A percentile compares a stretch with the other conserved stretches of the same genome.
These are phyloP conservation scores for Sterrhoptilus dennistouni DNA, from an alignment of 2,113 vertebrate species.

Conservation along the genomic window DNA sequence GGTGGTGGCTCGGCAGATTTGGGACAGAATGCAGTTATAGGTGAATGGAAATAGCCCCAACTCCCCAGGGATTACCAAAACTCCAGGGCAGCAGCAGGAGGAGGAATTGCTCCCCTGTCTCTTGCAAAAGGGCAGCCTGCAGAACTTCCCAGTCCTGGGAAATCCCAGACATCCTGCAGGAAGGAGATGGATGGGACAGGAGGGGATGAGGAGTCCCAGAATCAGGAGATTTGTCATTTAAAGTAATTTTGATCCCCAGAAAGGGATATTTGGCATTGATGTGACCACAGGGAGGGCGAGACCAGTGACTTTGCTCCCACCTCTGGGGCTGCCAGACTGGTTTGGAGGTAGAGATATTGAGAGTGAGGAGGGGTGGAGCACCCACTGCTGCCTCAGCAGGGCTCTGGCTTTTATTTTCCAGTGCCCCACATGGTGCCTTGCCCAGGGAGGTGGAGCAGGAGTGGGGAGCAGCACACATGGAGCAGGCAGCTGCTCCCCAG, in stretches of 20 bases:
- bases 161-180: neutral
- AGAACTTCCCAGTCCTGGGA: fast-evolving
- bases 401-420: neutral
- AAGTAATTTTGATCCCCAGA: neutral
- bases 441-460: neutral
- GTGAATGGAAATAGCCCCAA: neutral
- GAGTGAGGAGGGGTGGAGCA: neutral
- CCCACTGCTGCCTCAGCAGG: neutral
- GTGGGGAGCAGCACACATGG: neutral
- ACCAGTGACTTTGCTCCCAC: neutral
- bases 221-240: neutral
- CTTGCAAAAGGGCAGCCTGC: neutral
- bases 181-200: neutral
- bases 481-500: conserved; percentile 23
- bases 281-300: neutral
- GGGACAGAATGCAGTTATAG: neutral
- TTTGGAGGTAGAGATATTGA: fast-evolving
- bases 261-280: too few relatives aligned
- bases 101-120: neutral
- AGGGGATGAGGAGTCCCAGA: neutral
- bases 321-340: neutral
- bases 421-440: neutral
- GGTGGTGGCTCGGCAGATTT: neutral
- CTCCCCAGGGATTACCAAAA: neutral
- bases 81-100: neutral